Base-by-base conservation (phyloP, 1,140 invertebrate species). In the Stratiolaelaps scimitus region DNA sequence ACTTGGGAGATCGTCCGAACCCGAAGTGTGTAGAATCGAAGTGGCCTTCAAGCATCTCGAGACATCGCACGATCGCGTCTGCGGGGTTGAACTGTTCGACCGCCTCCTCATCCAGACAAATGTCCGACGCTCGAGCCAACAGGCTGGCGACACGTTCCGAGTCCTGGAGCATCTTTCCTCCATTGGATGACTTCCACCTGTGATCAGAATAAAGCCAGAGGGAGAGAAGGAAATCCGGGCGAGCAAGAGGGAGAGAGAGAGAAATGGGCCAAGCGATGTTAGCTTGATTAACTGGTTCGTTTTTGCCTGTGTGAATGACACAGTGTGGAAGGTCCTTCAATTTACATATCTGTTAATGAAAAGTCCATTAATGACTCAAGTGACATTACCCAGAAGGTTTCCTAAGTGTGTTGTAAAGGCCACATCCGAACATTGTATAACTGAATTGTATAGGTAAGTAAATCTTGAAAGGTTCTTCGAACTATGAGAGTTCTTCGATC, bases 1-100 rank as follows among this genome's bases (percentile, higher is more conserved):
- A 97, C 77, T 96, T 96, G 0, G 92, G 91, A 1, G 86, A 82
- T 23, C 78, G 75, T 19, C 85, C 84, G 77, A 96, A 96, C 43
- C 92, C 93, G 48, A 69, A 91, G 69, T 72, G 53, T 60, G 82
- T 76, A 13, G 81, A 76, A 73, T 96, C 90, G 74, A 83, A 94
- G 10, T 76, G 75, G 44, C 78, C 73, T 5, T 75, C 71, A 1
- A 87, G 72, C 73, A 83, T 81, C 43, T 79, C 72, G 28, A 78
- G 77, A 69, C 83, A 84, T 65, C 77, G 78, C 28, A 75, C 69
- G 43, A 76, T 76, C 40, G 74, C 78, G 43, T 78, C 76, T 29
- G 71, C 17, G 1, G 53, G 53, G 6, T 60, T 26, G 53, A 60
- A 60, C 6, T 34, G 26, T 34, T 60, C 53, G 13, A 23, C 53